phyloP scores from a whole-genome alignment of 2,888 invertebrate species.

The Lomographa bimaculata region DNA sequence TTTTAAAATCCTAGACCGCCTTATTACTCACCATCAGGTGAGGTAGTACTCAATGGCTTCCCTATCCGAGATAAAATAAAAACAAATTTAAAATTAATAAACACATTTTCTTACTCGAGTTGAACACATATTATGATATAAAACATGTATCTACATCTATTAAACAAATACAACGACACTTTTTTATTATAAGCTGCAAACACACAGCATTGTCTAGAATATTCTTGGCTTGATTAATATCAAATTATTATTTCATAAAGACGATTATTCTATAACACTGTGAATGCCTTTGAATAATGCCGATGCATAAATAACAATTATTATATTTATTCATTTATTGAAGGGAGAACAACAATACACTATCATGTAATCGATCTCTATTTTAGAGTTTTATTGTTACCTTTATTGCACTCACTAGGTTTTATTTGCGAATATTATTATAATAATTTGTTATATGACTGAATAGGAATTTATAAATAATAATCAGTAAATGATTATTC shows the following conservation, averaged over 20 bases:
- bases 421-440: conserved; percentile 22
- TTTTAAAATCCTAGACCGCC: no score
- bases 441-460: conserved; percentile 15
- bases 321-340: conserved; percentile 23
- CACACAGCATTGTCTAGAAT: neutral
- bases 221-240: conserved; percentile 3
- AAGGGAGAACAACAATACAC: conserved; percentile 26
- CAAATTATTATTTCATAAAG: conserved; percentile 8
- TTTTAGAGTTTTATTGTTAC: conserved; percentile 28
- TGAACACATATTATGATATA: no score
- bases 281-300: conserved; percentile 16
- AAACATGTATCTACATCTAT: no score
- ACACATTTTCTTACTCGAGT: no score
- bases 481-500: neutral
- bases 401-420: conserved; percentile 14
- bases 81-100: no score
- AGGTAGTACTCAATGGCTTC: no score
- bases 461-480: conserved; percentile 3
- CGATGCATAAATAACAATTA: conserved; percentile 7
- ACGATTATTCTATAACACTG: conserved; percentile 12
- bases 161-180: no score
- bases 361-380: conserved; percentile 31
- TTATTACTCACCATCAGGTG: no score
- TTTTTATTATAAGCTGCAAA: no score
- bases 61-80: no score